Evolutionary conservation across 92 coral and sea anemone species (phyloP).

Genomic region (Nematostella vectensis): DNA sequence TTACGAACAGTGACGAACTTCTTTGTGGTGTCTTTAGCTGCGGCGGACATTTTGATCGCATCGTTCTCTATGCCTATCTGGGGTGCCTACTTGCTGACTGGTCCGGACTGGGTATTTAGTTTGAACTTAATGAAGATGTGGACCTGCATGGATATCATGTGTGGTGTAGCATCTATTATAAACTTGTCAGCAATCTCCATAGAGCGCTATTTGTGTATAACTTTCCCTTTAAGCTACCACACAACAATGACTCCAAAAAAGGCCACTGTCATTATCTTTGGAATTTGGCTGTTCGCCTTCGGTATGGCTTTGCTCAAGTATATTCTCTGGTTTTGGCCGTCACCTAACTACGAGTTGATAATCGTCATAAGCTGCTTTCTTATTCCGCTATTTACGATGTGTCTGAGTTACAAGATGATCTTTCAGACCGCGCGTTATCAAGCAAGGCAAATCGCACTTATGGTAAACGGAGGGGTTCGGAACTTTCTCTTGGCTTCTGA

Average conservation of each 20-base stretch:
- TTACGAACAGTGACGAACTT: constrained; percentile 82
- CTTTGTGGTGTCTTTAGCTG: constrained; percentile 88
- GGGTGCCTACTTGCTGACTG: constrained; percentile 70
- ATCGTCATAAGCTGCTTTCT: constrained; percentile 69
- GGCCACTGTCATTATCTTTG: constrained; percentile 48
- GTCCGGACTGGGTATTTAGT: constrained; percentile 34
- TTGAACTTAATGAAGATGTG: constrained; percentile 37
- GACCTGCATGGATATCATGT: constrained; percentile 78
- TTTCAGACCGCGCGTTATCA: constrained; percentile 91
- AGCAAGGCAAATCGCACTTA: constrained; percentile 79
- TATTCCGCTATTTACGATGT: constrained; percentile 70
- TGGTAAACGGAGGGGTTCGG: constrained; percentile 78
- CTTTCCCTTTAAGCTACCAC: constrained; percentile 78
- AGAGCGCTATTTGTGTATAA: constrained; percentile 83
- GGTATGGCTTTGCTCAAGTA: constrained; percentile 59
- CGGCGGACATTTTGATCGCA: constrained; percentile 62
- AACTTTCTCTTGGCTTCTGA: constrained; percentile 86
- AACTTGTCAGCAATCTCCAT: constrained; percentile 85
- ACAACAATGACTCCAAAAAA: constrained; percentile 64
- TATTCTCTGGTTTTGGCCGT: constrained; percentile 45
- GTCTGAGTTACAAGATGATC: constrained; percentile 62
- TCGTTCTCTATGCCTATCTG: constrained; percentile 80
- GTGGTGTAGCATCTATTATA: constrained; percentile 81
- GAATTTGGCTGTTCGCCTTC: constrained; percentile 71
- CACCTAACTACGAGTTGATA: constrained; percentile 68